Evolutionary conservation across 2,797 vertebrate species (phyloP).

Genomic region (Anguilla anguilla): DNA sequence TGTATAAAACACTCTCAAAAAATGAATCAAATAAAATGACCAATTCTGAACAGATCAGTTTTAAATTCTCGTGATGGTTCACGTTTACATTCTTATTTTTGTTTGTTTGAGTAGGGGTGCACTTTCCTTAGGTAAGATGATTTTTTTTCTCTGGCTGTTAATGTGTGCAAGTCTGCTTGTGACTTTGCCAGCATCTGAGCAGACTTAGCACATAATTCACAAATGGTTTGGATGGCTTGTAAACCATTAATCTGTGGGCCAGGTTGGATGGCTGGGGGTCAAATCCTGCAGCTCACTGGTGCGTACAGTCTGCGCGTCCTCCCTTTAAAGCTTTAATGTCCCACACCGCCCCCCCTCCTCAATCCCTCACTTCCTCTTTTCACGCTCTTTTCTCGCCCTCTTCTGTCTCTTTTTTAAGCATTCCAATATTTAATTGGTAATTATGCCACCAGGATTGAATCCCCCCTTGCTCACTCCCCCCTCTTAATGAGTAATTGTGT

Average conservation of each 20-base stretch:
- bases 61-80: background rate
- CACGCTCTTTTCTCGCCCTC: slow-evolving; percentile 49
- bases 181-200: slow-evolving; percentile 53
- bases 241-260: slow-evolving; percentile 80
- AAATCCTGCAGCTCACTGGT: slow-evolving; percentile 72
- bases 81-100: background rate
- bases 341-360: background rate
- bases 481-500: slow-evolving; percentile 74
- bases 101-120: background rate
- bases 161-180: slow-evolving; percentile 43
- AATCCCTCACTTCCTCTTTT: slow-evolving; percentile 60
- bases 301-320: slow-evolving; percentile 63
- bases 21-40: background rate
- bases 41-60: background rate
- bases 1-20: background rate
- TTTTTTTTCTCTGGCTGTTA: slow-evolving; percentile 9
- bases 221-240: slow-evolving; percentile 72
- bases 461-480: slow-evolving; percentile 47
- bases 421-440: slow-evolving; percentile 83
- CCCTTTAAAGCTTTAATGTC: slow-evolving; percentile 39
- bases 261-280: slow-evolving; percentile 70
- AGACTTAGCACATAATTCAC: slow-evolving; percentile 72
- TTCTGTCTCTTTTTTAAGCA: slow-evolving; percentile 63
- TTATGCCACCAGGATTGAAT: slow-evolving; percentile 77
- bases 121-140: background rate